Conservation (phyloP, 2,113 vertebrate species). For the Lethenteron camtschaticum region DNA sequence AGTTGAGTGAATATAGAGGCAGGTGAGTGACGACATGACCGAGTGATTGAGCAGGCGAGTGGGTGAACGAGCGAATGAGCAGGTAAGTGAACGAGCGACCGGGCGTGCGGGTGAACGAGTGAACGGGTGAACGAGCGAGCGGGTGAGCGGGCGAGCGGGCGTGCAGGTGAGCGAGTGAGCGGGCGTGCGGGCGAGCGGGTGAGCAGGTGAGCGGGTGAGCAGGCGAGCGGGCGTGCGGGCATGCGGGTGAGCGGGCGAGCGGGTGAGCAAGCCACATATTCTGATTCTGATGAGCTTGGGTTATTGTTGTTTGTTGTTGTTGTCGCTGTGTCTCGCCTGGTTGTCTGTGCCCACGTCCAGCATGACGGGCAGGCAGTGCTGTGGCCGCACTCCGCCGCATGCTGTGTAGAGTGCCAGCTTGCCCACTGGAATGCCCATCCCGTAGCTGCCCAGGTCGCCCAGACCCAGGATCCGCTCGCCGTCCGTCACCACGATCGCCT, state of each 20-base stretch:
- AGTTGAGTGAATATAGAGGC: too few species aligned
- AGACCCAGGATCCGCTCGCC: conserved; percentile 84
- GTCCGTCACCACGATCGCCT: conserved; percentile 93
- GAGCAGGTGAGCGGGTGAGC: neutral
- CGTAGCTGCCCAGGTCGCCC: conserved; percentile 71
- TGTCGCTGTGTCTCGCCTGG: conserved; percentile 24
- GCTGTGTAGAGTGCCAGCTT: conserved; percentile 92
- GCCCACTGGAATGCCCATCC: conserved; percentile 91
- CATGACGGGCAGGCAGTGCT: conserved; percentile 78
- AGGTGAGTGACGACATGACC: too few species aligned
- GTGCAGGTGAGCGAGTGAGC: neutral
- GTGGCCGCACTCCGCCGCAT: conserved; percentile 61
- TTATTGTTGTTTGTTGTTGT: too few species aligned
- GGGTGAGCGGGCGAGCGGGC: neutral
- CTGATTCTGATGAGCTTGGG: too few species aligned
- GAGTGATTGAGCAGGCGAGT: too few species aligned
- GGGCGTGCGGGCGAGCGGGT: neutral
- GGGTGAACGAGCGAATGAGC: too few species aligned
- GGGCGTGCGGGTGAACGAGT: neutral
- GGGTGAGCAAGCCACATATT: neutral
- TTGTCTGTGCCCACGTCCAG: conserved; percentile 96
- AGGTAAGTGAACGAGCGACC: too few species aligned
- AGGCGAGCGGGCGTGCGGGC: neutral
- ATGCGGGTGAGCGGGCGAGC: neutral
- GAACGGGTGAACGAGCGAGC: neutral